Evolutionary conservation across 2,888 invertebrate genomes (phyloP), one percentile per base, ranked within the genome.

Genomic region (Scaeva pyrastri): DNA sequence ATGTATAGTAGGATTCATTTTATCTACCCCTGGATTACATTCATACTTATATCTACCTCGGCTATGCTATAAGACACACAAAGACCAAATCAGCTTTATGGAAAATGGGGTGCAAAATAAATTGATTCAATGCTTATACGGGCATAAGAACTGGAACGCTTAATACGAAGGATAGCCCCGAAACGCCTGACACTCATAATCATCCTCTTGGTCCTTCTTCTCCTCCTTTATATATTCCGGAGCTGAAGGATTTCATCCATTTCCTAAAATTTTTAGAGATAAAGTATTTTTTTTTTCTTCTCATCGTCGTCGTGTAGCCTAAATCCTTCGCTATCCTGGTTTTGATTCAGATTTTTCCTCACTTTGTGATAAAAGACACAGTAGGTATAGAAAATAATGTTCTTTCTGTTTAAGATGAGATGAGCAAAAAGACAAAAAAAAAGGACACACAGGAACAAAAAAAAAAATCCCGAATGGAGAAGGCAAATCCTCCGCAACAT

Each of bases 401-500:
- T 26, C 31, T 48, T 50, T 45, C 11, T 52, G 0, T 43, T 23
- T 26, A 23, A 48, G 23, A 71, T 62, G 62, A 39, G 16, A 26
- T 31, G 31, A 0, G 31, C 10, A n/a, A n/a, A n/a, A n/a, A n/a
- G n/a, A 45, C 2, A 62, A 41, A n/a, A 39, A 39, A 58, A 39
- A 19, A 58, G 23, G 43, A 62, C 43, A 26, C 41, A 62, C 64
- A 58, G n/a, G n/a, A 70, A 58, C 31, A 55, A 45, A n/a, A 55
- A 41, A 26, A 58, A 58, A 31, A 56, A 45, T 41, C n/a, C n/a
- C n/a, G 58, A 39, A 12, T 31, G 56, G 14, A 19, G 12, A 56
- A 56, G 39, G 52, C 77, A 73, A 71, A 73, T 70, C 52, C 52
- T 80, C 19, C 48, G 76, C 76, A 72, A 85, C 85, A 82, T 82